Evolutionary conservation across 53 echinoderm and acorn worm genomes (phyloP), one percentile per base, ranked within the genome.

Genomic region (Astropecten irregularis): DNA sequence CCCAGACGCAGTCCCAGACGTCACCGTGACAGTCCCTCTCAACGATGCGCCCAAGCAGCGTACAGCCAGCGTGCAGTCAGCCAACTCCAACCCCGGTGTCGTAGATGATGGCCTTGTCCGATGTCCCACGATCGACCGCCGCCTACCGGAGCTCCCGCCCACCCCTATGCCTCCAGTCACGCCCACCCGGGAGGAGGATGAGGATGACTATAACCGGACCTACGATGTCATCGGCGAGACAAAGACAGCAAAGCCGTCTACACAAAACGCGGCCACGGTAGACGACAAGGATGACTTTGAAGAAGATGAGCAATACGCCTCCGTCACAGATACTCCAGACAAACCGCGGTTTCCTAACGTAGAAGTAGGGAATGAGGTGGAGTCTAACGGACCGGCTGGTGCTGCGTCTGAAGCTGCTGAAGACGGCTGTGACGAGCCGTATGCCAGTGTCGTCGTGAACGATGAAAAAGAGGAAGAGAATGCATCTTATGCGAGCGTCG

Each of bases 61-160:
- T 30, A 23, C 81, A 23, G 35, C 64, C 37, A 27, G 52, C 40
- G 59, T 77, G 34, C 77, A 83, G 44, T 67, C 84, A 36, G 20
- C 49, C 9, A 13, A 46, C 20, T 68, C 68, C 70, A 42, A 42
- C 42, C 34, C 85, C 21, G 23, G 25, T 1, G 23, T 19, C 14
- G 4, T 11, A 0, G 66, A 66, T 0, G 82, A 67, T 0, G 22
- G 56, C 53, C 34, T 92, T 13, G 42, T 64, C 73, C 85, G 94
- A 42, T 59, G 84, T 10, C 70, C 91, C 49, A 94, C 94, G 63
- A 86, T 91, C 9, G 91, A 94, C 33, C 72, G 94, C 10, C 82
- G 88, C 33, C 87, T 94, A 18, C 94, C 94, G 1, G 91, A 91
- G 58, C 88, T 94, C 0, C 94, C 94, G 0, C 88, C 88, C 26